Evolutionary conservation across 2,113 vertebrate genomes (phyloP).

Genomic region (Capreolus pygargus): DNA sequence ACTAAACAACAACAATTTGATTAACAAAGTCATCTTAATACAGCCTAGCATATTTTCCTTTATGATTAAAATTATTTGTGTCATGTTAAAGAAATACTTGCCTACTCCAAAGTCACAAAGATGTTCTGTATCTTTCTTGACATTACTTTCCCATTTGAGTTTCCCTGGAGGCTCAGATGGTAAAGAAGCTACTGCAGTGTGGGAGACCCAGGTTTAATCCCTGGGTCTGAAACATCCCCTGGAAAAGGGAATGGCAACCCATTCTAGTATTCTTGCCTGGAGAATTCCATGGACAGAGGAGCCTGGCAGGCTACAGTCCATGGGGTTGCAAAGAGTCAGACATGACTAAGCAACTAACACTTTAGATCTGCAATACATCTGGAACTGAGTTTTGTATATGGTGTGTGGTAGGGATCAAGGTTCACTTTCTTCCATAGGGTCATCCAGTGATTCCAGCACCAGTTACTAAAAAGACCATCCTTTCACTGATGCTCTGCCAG

Average conservation of each 20-base stretch:
- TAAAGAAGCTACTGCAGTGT: not conserved
- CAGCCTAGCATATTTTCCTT: not conserved
- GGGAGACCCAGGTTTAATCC: not conserved
- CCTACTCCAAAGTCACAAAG: not conserved
- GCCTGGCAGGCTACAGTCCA: not conserved
- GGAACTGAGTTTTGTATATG: not conserved
- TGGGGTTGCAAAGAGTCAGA: not conserved
- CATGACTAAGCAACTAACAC: not conserved
- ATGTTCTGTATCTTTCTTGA: not conserved
- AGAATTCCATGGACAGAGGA: not conserved
- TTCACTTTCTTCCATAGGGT: not conserved
- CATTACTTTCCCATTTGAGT: not conserved
- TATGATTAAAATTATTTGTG: not conserved
- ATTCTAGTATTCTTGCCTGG: not conserved
- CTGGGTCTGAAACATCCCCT: not conserved
- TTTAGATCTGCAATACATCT: not conserved
- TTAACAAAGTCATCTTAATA: not conserved
- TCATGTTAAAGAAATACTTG: not conserved
- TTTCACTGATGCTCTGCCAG: not conserved
- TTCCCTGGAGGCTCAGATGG: not conserved
- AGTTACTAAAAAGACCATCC: not conserved
- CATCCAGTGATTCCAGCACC: no score
- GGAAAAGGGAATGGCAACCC: not conserved
- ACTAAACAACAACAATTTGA: not conserved
- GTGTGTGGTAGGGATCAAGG: constrained; percentile 1